Evolutionary conservation across 2,888 invertebrate species (phyloP).

Genomic region (Apomyelois bistriatella): DNA sequence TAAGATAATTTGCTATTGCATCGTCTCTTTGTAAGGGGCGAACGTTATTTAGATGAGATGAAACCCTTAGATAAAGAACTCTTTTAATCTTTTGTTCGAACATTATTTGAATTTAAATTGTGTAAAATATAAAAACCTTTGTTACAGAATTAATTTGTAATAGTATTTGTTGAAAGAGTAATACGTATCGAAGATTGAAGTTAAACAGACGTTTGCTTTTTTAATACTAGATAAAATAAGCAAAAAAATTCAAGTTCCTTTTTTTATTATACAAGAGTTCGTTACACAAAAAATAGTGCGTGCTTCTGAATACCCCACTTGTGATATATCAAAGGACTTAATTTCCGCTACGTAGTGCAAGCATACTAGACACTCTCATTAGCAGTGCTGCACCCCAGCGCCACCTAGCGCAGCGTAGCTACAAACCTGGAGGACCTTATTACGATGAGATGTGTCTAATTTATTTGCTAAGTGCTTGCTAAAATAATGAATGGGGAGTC

Average conservation of each 20-base stretch:
- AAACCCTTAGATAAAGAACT: neutral
- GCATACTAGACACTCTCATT: conserved; percentile 10
- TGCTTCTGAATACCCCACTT: neutral
- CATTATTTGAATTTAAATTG: too few species aligned
- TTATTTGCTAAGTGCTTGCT: conserved; percentile 10
- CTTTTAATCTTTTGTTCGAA: neutral
- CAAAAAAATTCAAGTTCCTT: too few species aligned
- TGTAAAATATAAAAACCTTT: too few species aligned
- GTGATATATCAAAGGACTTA: neutral
- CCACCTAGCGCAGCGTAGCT: neutral
- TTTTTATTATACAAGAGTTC: neutral
- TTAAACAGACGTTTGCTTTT: too few species aligned
- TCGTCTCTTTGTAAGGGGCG: neutral
- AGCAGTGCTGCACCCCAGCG: neutral
- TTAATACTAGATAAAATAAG: too few species aligned
- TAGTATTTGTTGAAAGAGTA: too few species aligned
- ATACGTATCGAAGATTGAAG: too few species aligned
- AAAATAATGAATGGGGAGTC: conserved; percentile 8
- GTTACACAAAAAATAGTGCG: neutral
- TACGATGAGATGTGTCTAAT: conserved; percentile 12
- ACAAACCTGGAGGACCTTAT: conserved; percentile 9
- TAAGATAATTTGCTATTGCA: conserved; percentile 1
- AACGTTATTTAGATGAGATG: neutral
- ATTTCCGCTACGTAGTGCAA: neutral
- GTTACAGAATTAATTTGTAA: too few species aligned